Percentiles rank a stretch among this genome's conserved stretches.
Conservation (phyloP, 1,140 invertebrate species). For the Meloidogyne floridensis region DNA sequence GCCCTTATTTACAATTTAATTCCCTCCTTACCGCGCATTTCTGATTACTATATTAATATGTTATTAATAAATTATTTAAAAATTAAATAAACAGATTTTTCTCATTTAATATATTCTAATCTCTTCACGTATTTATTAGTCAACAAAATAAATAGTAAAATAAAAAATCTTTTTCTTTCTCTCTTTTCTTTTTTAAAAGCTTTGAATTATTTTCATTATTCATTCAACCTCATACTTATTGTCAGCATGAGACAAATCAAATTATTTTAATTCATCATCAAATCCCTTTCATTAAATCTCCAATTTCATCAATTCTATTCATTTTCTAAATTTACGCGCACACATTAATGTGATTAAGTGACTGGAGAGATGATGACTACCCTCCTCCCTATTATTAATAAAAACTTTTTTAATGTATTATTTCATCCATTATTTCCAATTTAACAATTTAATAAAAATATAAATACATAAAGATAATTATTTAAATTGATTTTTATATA, state of each 20-base stretch:
- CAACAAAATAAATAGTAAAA: no score
- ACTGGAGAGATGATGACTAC: background rate
- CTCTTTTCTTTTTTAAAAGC: background rate
- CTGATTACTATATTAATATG: no score
- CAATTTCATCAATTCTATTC: background rate
- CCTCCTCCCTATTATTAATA: background rate
- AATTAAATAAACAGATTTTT: background rate
- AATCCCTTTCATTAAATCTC: slow-evolving; percentile 1
- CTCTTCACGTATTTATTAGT: no score
- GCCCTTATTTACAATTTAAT: no score
- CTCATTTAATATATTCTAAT: background rate
- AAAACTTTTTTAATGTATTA: background rate
- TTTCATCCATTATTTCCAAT: no score
- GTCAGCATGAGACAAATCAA: slow-evolving; percentile 4
- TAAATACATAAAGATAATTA: no score
- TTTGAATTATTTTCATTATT: background rate
- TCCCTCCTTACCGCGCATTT: no score
- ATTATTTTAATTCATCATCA: background rate
- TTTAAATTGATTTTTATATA: no score
- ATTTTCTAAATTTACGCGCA: slow-evolving; percentile 1
- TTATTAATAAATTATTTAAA: no score
- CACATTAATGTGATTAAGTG: background rate
- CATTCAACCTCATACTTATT: background rate
- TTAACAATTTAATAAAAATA: no score
- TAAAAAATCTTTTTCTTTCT: background rate